Evolutionary conservation across 2,888 invertebrate species (phyloP).

Genomic region (Exephanes ischioxanthus): DNA sequence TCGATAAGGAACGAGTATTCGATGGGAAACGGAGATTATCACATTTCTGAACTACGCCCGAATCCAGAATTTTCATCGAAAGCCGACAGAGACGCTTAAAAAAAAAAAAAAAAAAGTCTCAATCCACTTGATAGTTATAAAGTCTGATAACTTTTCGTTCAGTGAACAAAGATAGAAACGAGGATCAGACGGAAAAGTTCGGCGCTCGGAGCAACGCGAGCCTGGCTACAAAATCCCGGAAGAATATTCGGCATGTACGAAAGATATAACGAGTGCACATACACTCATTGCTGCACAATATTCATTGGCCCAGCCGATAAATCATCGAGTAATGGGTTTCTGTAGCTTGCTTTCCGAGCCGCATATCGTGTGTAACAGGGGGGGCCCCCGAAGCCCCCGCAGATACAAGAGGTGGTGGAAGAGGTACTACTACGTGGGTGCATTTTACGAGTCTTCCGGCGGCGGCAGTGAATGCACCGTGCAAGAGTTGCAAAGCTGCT

Average conservation of each 20-base stretch:
- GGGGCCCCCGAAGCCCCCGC: conserved; percentile 40
- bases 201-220: background rate
- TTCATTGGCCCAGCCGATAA: conserved; percentile 75
- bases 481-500: conserved; percentile 52
- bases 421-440: conserved; percentile 73
- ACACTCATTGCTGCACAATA: conserved; percentile 72
- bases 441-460: conserved; percentile 74
- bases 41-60: conserved; percentile 20
- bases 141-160: background rate
- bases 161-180: background rate
- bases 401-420: conserved; percentile 59
- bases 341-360: conserved; percentile 54
- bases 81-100: background rate
- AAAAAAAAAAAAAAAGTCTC: background rate
- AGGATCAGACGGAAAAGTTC: background rate
- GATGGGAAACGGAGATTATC: conserved; percentile 57
- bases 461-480: conserved; percentile 31
- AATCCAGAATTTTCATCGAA: conserved; percentile 26
- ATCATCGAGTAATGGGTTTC: conserved; percentile 76
- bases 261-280: conserved; percentile 32
- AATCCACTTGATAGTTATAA: background rate
- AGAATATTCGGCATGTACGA: conserved; percentile 31
- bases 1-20: conserved; percentile 61
- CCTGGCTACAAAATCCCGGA: conserved; percentile 6
- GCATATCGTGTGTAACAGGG: conserved; percentile 38